Percentiles rank a stretch among this genome's conserved stretches.
Conservation (phyloP, 2,888 invertebrate genomes). For the Erebia epiphron region DNA sequence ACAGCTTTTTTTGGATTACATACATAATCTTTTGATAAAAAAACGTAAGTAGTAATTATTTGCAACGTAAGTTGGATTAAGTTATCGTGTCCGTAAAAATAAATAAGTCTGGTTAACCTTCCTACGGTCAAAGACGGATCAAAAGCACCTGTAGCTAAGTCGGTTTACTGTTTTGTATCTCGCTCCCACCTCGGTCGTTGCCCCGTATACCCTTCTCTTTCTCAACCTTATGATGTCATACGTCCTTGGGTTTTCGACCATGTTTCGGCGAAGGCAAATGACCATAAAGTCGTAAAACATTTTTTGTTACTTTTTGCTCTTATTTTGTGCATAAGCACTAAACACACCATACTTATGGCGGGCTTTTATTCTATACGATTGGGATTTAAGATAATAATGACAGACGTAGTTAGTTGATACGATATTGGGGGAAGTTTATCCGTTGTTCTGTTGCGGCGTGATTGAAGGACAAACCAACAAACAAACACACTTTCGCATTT, state of each 20-base stretch:
- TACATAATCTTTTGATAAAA: too few species aligned
- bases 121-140: slow-evolving; percentile 15
- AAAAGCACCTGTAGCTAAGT: slow-evolving; percentile 28
- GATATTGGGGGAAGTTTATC: too few species aligned
- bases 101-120: background rate
- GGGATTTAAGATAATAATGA: background rate
- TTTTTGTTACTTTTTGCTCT: slow-evolving; percentile 16
- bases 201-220: slow-evolving; percentile 22
- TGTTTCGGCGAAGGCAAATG: slow-evolving; percentile 30
- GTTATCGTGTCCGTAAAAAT: background rate
- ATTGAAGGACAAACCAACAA: too few species aligned
- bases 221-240: slow-evolving; percentile 26
- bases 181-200: slow-evolving; percentile 22
- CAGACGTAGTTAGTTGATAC: background rate
- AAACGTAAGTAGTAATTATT: too few species aligned
- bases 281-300: slow-evolving; percentile 33
- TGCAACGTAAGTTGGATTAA: background rate
- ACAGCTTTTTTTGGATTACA: too few species aligned
- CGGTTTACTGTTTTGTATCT: slow-evolving; percentile 5
- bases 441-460: too few species aligned
- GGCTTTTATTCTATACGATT: background rate
- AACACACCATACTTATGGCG: background rate
- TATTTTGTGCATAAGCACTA: slow-evolving; percentile 15
- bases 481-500: too few species aligned
- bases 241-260: slow-evolving; percentile 28